Evolutionary conservation across 2,888 invertebrate species (phyloP).

Genomic region (Ernsta delagoae): DNA sequence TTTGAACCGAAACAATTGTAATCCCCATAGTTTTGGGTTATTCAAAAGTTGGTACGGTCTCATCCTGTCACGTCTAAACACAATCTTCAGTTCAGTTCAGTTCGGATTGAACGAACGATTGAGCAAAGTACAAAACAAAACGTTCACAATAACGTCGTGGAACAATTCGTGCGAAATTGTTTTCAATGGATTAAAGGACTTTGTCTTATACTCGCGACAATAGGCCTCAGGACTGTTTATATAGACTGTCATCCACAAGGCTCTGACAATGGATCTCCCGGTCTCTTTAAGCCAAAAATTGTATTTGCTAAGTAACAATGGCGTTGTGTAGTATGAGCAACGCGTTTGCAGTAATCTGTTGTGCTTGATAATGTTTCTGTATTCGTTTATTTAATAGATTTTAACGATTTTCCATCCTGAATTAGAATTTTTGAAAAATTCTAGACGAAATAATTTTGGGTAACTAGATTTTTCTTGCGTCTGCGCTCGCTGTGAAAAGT

Average conservation of each 20-base stretch:
- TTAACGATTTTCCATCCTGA: not conserved
- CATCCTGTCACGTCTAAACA: conserved; percentile 32
- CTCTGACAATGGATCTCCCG: conserved; percentile 61
- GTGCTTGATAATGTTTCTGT: conserved; percentile 4
- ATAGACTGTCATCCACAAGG: conserved; percentile 73
- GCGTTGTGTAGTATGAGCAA: conserved; percentile 50
- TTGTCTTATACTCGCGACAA: conserved; percentile 68
- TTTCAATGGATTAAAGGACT: conserved; percentile 65
- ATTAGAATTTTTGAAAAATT: too few relatives aligned
- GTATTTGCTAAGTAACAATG: conserved; percentile 68
- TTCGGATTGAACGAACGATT: conserved; percentile 48
- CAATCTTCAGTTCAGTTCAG: conserved; percentile 30
- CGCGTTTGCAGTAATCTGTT: conserved; percentile 30
- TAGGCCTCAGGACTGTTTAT: conserved; percentile 63
- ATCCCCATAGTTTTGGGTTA: conserved; percentile 31
- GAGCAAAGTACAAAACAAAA: conserved; percentile 51
- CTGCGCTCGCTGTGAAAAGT: too few relatives aligned
- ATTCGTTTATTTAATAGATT: not conserved
- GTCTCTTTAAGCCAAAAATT: conserved; percentile 67
- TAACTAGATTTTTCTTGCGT: too few relatives aligned
- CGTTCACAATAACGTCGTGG: conserved; percentile 37
- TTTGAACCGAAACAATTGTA: conserved; percentile 34
- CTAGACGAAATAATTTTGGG: too few relatives aligned
- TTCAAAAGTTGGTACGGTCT: conserved; percentile 34
- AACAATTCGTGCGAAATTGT: conserved; percentile 67